phyloP scores from a whole-genome alignment of 2,888 invertebrate genomes.

The Hemicrepidius hirtus region DNA sequence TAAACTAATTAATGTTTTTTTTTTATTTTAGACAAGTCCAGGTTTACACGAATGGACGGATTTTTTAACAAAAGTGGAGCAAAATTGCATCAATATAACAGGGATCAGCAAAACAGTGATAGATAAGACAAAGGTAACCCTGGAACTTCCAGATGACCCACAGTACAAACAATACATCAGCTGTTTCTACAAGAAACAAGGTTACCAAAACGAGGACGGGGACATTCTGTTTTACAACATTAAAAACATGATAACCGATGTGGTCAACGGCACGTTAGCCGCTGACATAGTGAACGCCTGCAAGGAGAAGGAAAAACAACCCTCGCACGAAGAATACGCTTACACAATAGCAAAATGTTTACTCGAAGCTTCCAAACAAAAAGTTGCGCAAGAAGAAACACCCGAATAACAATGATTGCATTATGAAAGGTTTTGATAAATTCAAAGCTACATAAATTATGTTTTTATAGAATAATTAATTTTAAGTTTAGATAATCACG shows the following conservation, averaged over 20 bases:
- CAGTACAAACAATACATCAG: conserved; percentile 42
- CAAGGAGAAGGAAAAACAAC: conserved; percentile 30
- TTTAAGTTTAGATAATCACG: conserved; percentile 20
- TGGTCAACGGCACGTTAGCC: conserved; percentile 37
- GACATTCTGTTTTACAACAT: conserved; percentile 50
- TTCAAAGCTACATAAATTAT: conserved; percentile 9
- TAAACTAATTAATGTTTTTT: too few species aligned
- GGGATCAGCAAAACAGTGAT: conserved; percentile 39
- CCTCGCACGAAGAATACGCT: conserved; percentile 39
- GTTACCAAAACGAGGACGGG: conserved; percentile 69
- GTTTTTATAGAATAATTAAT: conserved; percentile 20
- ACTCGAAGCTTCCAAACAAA: conserved; percentile 34
- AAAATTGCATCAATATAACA: conserved; percentile 40
- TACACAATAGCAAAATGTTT: conserved; percentile 39
- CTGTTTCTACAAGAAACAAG: conserved; percentile 71
- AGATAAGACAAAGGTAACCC: conserved; percentile 40
- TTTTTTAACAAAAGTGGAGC: conserved; percentile 38
- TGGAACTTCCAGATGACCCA: conserved; percentile 40
- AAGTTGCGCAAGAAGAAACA: conserved; percentile 9
- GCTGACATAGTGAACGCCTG: conserved; percentile 37
- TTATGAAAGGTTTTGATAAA: neutral
- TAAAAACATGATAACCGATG: conserved; percentile 45
- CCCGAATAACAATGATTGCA: neutral
- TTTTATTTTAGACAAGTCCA: conserved; percentile 27
- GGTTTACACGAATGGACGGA: conserved; percentile 39